Base-by-base conservation (phyloP, 2,797 vertebrate species). In the Sebastes paucispinis region DNA sequence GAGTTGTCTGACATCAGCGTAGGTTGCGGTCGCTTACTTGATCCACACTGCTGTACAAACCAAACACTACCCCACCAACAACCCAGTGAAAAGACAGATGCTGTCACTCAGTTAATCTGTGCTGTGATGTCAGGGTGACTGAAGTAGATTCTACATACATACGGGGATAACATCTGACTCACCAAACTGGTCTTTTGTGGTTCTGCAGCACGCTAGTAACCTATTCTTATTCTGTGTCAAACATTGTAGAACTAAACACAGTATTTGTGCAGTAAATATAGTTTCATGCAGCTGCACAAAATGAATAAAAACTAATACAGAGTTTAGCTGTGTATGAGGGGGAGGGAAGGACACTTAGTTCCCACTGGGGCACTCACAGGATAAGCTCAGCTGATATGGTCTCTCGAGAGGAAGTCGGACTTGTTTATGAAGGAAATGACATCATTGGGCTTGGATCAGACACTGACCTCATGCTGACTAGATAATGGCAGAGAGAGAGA, bases 391-490 rank as follows among this genome's bases (percentile, higher is more conserved):
- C 86, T 92, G 89, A 92, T 91, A 85, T 66, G 63, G 86, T 75
- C 79, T 78, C 80, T 71, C 3, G 71, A 87, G 88, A 94, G 93
- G 94, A 94, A 92, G 86, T 68, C 55, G 36, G 76, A 89, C 83
- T 92, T 94, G 93, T 93, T 95, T 93, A 90, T 85, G 83, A 90
- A 93, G 94, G 94, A 93, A 93, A 94, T 94, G 54, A 95, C 93
- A 93, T 94, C 92, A 93, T 57, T 20, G 29, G 81, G 88, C 68
- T 89, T 69, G 73, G 84, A 86, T 88, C 85, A 92, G 88, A 92
- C 87, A 79, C 83, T 94, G 91, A 94, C 86, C 88, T 93, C 91
- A 94, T 89, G 85, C 89, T 88, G 92, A 92, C 88, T 91, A 90
- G 87, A 89, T 89, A 91, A 82, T 86, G 71, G 50, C 65, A 57